Percentiles rank a stretch among this genome's conserved stretches.
These are phyloP conservation scores for Nephotettix cincticeps DNA, from an alignment of 1,140 invertebrate genomes.

Conservation along the genomic window DNA sequence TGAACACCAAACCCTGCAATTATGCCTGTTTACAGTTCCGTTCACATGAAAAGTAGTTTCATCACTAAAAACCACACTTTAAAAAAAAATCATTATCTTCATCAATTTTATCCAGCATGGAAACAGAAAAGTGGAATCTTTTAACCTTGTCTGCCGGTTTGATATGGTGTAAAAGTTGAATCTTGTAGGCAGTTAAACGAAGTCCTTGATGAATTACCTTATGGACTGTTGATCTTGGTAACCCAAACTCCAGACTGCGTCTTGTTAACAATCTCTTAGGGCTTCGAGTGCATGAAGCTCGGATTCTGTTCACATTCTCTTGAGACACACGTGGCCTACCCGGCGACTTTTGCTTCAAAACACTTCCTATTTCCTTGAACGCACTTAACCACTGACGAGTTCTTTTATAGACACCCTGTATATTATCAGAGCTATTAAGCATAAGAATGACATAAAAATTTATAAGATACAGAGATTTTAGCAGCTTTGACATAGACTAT, in stretches of 20 bases:
- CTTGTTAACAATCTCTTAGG: conserved; percentile 2
- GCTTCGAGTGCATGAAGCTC: no score
- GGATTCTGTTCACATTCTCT: no score
- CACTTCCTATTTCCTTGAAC: no score
- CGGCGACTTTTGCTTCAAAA: no score
- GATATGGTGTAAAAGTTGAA: conserved; percentile 2
- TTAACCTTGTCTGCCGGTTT: conserved; percentile 7
- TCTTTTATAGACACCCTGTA: no score
- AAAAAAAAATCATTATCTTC: background rate
- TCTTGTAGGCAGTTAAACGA: conserved; percentile 2
- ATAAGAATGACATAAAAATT: no score
- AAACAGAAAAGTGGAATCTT: background rate
- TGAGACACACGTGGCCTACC: no score
- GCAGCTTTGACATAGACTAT: no score
- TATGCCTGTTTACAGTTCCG: background rate
- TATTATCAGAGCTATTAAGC: no score
- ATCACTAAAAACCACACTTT: conserved; percentile 2
- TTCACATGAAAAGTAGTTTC: background rate
- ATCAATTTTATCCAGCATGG: background rate
- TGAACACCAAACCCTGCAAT: background rate
- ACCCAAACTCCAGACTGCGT: conserved; percentile 7
- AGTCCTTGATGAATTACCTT: background rate
- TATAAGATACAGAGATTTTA: no score
- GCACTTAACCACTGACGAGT: no score
- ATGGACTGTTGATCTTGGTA: background rate